phyloP scores from a whole-genome alignment of 2,797 vertebrate species.

The Bucorvus abyssinicus region DNA sequence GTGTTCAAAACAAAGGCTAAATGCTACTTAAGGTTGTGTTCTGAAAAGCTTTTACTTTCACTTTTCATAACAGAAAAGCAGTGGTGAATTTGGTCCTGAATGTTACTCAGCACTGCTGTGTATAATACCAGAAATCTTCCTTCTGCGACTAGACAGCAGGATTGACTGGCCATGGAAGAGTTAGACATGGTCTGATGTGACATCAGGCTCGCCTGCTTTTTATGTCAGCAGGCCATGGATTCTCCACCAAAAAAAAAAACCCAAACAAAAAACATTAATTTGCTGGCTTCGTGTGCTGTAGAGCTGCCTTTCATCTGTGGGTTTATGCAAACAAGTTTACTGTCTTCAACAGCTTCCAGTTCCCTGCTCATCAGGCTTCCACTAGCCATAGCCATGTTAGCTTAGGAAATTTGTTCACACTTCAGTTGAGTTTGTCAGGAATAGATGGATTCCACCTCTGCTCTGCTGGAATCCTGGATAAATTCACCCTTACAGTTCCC shows the following conservation, averaged over 20 bases:
- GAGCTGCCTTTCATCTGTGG: not conserved
- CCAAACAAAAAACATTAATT: not conserved
- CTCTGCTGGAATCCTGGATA: not conserved
- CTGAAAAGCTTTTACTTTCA: not conserved
- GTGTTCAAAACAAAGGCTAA: not conserved
- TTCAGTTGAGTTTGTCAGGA: not conserved
- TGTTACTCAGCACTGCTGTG: not conserved
- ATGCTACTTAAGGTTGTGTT: not conserved
- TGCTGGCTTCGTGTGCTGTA: not conserved
- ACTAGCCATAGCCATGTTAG: not conserved
- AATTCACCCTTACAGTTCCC: not conserved
- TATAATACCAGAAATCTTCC: not conserved
- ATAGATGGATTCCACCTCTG: not conserved
- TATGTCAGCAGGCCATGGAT: not conserved
- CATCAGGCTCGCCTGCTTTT: not conserved
- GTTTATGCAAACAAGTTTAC: not conserved
- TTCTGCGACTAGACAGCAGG: not conserved
- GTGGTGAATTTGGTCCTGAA: not conserved
- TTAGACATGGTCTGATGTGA: not conserved
- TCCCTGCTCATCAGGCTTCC: not conserved
- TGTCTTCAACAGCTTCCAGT: not conserved
- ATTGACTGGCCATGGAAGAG: not conserved
- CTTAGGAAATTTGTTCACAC: not conserved
- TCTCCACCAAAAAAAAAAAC: not conserved
- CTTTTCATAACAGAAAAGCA: not conserved